Conservation (phyloP, 2,113 vertebrate species). For the rat (Rattus norvegicus) region DNA sequence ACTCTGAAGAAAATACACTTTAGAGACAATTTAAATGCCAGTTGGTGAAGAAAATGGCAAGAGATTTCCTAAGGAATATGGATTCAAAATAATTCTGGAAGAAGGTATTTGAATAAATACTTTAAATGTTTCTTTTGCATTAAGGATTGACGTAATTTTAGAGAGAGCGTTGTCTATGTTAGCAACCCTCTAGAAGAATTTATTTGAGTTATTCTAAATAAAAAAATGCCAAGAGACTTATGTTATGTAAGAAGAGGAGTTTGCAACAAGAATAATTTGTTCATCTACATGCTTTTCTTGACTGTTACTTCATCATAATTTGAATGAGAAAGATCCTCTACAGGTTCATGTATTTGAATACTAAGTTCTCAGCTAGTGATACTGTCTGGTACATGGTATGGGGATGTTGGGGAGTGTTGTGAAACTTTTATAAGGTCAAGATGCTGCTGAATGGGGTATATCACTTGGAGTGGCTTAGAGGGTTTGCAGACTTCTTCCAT, state of each 20-base stretch:
- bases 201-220: neutral
- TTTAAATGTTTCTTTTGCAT: neutral
- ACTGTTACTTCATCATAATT: neutral
- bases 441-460: neutral
- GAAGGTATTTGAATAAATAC: neutral
- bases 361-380: neutral
- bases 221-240: neutral
- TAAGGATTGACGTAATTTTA: neutral
- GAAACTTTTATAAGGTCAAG: neutral
- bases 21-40: neutral
- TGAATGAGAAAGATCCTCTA: neutral
- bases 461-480: neutral
- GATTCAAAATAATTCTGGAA: neutral
- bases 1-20: neutral
- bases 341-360: neutral
- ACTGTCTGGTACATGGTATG: too few species aligned
- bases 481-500: accelerated
- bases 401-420: neutral
- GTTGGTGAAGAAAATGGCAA: neutral
- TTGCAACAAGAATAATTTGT: neutral
- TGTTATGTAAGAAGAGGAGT: neutral
- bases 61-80: neutral
- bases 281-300: neutral
- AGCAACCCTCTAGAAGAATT: neutral
- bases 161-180: neutral